A percentile compares a stretch with the other conserved stretches of the same genome.
phyloP scores from a whole-genome alignment of 1,140 invertebrate genomes.

The Meteorus sp. region DNA sequence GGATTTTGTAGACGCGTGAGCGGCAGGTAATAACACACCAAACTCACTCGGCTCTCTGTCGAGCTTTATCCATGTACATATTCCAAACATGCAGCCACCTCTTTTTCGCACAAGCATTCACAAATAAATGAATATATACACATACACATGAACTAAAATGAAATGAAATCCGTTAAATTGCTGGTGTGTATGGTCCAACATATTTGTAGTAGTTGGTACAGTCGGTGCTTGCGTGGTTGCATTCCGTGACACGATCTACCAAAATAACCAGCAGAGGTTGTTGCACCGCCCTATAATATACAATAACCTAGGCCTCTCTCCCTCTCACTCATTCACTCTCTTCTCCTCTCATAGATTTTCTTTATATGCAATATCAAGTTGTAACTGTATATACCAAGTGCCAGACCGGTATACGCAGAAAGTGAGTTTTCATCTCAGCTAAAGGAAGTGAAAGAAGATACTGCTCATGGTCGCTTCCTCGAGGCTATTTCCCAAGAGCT shows the following conservation, averaged over 20 bases:
- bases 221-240: conserved; percentile 1
- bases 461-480: conserved; percentile 7
- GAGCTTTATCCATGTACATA: background rate
- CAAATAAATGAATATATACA: background rate
- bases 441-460: no score
- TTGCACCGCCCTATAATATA: conserved; percentile 21
- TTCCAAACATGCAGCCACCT: no score
- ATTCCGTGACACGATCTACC: conserved; percentile 24
- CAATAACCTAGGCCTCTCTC: background rate
- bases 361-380: no score
- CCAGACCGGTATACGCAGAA: no score
- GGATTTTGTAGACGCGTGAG: conserved; percentile 7
- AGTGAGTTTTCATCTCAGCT: no score
- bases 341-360: background rate
- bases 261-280: conserved; percentile 27
- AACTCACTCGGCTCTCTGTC: background rate
- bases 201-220: no score
- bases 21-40: conserved; percentile 8
- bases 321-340: background rate
- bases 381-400: conserved; percentile 3
- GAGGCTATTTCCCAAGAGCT: background rate
- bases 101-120: no score
- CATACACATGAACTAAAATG: conserved; percentile 1
- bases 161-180: conserved; percentile 2
- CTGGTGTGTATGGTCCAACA: background rate